Evolutionary conservation across 2,888 invertebrate species (phyloP), one percentile per base, ranked within the genome.

Genomic region (Criorhina ranunculi): DNA sequence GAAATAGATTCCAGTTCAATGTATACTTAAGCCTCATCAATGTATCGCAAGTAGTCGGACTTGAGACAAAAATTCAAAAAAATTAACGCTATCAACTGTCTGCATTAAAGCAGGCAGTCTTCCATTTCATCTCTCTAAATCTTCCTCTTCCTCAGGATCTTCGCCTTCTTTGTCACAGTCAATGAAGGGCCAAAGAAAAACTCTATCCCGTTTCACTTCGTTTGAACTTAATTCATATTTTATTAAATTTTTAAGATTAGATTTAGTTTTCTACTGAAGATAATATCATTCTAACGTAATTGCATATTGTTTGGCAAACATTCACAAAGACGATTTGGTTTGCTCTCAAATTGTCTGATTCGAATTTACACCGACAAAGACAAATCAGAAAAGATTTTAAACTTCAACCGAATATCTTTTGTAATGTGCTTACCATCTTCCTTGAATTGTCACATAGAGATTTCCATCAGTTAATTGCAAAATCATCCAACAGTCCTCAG

Each of bases 381-480:
- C 53, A 40, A 76, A 59, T 70, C 76, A n/a, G 69, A 64, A 70
- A 64, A 11, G 62, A 31, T 57, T 69, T 81, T 57, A 49, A 57
- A 76, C 67, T 76, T 44, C 37, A 31, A 17, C n/a, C 17, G 40
- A 62, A 57, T 55, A 35, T 69, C 57, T 40, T 69, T 76, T 81
- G 35, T 51, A 55, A 40, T 46, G 53, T n/a, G 12, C 33, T 53
- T 53, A 51, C 44, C 31, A 77, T 70, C 70, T 70, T 66, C 15
- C 42, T 44, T 77, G 12, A 66, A 53, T 70, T 82, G 66, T 82
- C 77, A 82, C 66, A 72, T 33, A 40, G 31, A 62, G 78, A 78
- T 77, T 82, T 49, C 64, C 77, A 82, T 82, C 82, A 82, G 72
- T 82, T 82, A 82, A 82, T 82, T 82, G 82, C 66, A 46, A 72